phyloP scores from a whole-genome alignment of 2,888 invertebrate species.

The Empis livida region DNA sequence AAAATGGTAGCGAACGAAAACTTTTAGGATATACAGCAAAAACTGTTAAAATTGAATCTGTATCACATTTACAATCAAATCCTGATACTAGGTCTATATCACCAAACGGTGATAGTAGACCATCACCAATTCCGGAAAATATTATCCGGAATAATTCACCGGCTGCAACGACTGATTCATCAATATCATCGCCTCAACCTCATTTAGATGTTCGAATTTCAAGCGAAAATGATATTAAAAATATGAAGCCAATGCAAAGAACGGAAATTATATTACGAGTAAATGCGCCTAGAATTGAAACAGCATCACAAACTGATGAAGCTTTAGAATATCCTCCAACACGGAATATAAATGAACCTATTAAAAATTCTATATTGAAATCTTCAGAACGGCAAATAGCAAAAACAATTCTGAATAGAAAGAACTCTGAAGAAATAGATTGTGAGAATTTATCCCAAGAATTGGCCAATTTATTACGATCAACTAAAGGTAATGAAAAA shows the following conservation, averaged over 20 bases:
- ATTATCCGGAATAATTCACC: no score
- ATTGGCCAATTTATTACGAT: slow-evolving; percentile 46
- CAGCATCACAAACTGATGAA: slow-evolving; percentile 45
- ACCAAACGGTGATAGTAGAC: no score
- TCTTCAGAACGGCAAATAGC: background rate
- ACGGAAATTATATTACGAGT: slow-evolving; percentile 50
- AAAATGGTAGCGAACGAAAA: slow-evolving; percentile 16
- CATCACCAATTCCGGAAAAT: background rate
- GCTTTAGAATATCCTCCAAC: slow-evolving; percentile 19
- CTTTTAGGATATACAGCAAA: slow-evolving; percentile 14
- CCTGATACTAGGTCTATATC: no score
- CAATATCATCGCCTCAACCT: no score
- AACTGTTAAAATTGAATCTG: background rate
- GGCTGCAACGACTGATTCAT: no score
- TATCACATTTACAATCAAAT: background rate
- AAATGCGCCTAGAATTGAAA: slow-evolving; percentile 48
- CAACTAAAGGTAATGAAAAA: slow-evolving; percentile 40
- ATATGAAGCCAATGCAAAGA: slow-evolving; percentile 37
- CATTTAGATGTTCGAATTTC: background rate
- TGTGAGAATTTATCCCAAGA: slow-evolving; percentile 59
- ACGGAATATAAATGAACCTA: background rate
- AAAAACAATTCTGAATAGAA: slow-evolving; percentile 37
- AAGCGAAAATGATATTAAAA: slow-evolving; percentile 23
- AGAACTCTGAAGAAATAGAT: slow-evolving; percentile 61
- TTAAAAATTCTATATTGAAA: background rate